Conservation (phyloP, 2,888 invertebrate species). For the Aphodius sticticus region DNA sequence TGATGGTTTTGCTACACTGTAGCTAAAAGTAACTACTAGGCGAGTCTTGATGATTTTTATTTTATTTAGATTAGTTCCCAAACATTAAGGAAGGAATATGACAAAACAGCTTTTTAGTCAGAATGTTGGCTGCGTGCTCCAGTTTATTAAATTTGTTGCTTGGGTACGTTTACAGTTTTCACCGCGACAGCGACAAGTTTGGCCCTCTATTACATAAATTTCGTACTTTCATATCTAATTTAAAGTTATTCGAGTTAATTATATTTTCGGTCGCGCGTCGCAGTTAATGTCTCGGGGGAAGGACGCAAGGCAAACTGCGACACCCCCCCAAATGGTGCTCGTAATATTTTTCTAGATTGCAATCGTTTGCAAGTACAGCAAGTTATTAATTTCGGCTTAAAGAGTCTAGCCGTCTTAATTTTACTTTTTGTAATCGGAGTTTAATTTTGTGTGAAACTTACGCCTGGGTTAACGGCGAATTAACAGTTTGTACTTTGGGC, state of each 20-base stretch:
- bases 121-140: not conserved
- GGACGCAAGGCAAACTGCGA: not conserved
- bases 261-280: not conserved
- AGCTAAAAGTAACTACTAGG: too few species aligned
- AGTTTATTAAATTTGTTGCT: not conserved
- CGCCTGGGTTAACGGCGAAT: too few species aligned
- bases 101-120: not conserved
- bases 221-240: conserved; percentile 4
- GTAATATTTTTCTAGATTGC: conserved; percentile 4
- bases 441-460: not conserved
- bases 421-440: not conserved
- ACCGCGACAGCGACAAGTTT: not conserved
- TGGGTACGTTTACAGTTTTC: not conserved
- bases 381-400: not conserved
- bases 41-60: too few species aligned
- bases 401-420: not conserved
- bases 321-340: not conserved
- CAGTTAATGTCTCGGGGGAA: not conserved
- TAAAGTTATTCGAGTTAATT: not conserved
- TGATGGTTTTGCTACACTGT: too few species aligned
- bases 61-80: too few species aligned
- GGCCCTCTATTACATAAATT: not conserved
- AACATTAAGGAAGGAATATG: too few species aligned
- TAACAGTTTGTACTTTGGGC: too few species aligned
- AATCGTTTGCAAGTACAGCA: not conserved